Percentiles rank a stretch among this genome's conserved stretches.
phyloP scores from a whole-genome alignment of 2,113 vertebrate species.

The Mustelus asterias region DNA sequence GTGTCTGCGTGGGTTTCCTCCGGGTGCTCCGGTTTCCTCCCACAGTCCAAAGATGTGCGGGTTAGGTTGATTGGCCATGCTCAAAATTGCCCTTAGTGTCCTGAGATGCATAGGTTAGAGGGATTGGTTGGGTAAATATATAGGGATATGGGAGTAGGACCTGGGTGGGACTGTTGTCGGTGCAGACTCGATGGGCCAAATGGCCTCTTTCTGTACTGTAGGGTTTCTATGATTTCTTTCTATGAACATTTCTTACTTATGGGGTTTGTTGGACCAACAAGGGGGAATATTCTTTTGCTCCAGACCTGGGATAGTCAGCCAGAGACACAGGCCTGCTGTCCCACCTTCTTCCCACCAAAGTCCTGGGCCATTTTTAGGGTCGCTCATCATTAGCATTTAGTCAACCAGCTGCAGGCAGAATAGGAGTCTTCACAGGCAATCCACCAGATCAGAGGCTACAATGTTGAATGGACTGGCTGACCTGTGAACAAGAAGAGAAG shows the following conservation, averaged over 20 bases:
- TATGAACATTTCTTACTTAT: background rate
- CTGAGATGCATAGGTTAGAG: too few relatives aligned
- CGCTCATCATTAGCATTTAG: background rate
- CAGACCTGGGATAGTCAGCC: background rate
- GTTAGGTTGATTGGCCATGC: too few relatives aligned
- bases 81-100: too few relatives aligned
- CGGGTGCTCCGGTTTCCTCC: too few relatives aligned
- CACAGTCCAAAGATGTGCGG: too few relatives aligned
- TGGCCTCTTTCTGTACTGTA: too few relatives aligned
- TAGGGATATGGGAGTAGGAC: too few relatives aligned
- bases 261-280: background rate
- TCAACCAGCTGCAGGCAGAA: background rate
- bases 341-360: background rate
- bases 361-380: background rate
- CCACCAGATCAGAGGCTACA: background rate
- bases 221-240: too few relatives aligned
- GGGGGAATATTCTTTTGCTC: background rate
- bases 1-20: too few relatives aligned
- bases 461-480: background rate
- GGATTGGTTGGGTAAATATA: too few relatives aligned
- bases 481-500: background rate
- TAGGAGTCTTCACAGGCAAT: background rate
- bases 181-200: too few relatives aligned
- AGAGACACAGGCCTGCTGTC: background rate
- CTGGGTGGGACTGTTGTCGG: too few relatives aligned